A percentile compares a stretch with the other conserved stretches of the same genome.
Conservation (phyloP, 1,140 invertebrate genomes). For the Medauroidea extradentata region DNA sequence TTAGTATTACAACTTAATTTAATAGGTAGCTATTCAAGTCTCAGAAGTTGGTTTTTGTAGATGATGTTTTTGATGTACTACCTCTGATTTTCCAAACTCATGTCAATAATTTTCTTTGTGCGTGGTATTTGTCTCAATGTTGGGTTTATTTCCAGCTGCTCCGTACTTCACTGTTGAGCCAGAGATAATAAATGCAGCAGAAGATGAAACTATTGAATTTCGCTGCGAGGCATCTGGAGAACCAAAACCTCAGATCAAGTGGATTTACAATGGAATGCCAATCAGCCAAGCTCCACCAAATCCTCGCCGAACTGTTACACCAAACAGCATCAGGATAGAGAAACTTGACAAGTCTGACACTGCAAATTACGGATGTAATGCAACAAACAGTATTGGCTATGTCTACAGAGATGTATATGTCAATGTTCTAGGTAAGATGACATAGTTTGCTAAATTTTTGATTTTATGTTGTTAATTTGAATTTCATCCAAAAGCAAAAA, state of each 20-base stretch:
- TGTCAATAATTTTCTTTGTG: no score
- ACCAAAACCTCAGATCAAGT: conserved; percentile 86
- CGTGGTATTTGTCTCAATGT: no score
- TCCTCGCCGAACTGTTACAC: conserved; percentile 53
- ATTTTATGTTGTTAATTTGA: no score
- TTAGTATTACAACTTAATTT: no score
- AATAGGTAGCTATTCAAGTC: no score
- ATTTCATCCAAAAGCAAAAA: no score
- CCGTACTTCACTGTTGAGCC: conserved; percentile 94
- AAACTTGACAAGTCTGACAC: conserved; percentile 86
- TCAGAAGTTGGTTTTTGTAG: no score
- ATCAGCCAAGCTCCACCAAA: conserved; percentile 72
- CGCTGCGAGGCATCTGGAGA: conserved; percentile 82
- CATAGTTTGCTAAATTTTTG: no score
- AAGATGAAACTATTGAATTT: conserved; percentile 86
- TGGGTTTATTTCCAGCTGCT: conserved; percentile 44
- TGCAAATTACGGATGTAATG: conserved; percentile 98
- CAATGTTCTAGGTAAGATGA: conserved; percentile 77
- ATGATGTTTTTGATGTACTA: no score
- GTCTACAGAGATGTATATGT: conserved; percentile 97
- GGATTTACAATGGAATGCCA: conserved; percentile 95
- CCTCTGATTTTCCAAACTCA: no score
- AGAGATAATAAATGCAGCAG: conserved; percentile 80
- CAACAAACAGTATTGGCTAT: conserved; percentile 95
- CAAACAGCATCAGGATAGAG: conserved; percentile 76